Percentiles rank a stretch among this genome's conserved stretches.
phyloP scores from a whole-genome alignment of 2,797 vertebrate species.

The Argyrosomus regius region DNA sequence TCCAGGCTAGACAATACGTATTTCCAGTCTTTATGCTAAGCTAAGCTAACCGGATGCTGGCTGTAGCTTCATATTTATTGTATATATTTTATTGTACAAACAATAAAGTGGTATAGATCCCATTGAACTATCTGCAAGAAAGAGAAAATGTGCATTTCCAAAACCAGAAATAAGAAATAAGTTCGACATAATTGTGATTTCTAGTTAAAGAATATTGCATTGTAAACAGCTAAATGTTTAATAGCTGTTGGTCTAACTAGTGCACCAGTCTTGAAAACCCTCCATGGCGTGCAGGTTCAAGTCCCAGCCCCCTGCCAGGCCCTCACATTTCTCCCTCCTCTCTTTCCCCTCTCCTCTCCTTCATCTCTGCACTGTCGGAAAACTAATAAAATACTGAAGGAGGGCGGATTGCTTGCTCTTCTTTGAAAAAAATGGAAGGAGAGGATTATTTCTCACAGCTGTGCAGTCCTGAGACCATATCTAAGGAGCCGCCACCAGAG shows the following conservation, averaged over 20 bases:
- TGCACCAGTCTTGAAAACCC: slow-evolving; percentile 40
- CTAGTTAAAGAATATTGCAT: background rate
- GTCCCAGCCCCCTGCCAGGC: slow-evolving; percentile 32
- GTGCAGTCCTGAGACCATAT: slow-evolving; percentile 70
- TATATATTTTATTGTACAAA: background rate
- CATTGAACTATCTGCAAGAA: background rate
- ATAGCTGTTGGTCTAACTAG: slow-evolving; percentile 17
- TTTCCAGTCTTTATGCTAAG: background rate
- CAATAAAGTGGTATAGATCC: background rate
- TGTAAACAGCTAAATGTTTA: slow-evolving; percentile 15
- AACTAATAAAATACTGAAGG: slow-evolving; percentile 74
- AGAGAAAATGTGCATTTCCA: background rate
- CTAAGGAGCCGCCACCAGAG: slow-evolving; percentile 73
- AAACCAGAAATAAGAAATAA: background rate
- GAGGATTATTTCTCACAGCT: slow-evolving; percentile 76
- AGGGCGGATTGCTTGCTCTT: slow-evolving; percentile 61
- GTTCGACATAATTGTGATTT: background rate
- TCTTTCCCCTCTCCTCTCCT: slow-evolving; percentile 38
- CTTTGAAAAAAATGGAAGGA: slow-evolving; percentile 57
- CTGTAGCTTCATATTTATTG: background rate
- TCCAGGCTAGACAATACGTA: background rate
- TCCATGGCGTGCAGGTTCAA: slow-evolving; percentile 51
- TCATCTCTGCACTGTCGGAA: slow-evolving; percentile 54
- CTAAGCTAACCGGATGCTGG: background rate
- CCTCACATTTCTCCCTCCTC: slow-evolving; percentile 55